phyloP scores from a whole-genome alignment of 1,140 invertebrate species.

The Euura lappo region DNA sequence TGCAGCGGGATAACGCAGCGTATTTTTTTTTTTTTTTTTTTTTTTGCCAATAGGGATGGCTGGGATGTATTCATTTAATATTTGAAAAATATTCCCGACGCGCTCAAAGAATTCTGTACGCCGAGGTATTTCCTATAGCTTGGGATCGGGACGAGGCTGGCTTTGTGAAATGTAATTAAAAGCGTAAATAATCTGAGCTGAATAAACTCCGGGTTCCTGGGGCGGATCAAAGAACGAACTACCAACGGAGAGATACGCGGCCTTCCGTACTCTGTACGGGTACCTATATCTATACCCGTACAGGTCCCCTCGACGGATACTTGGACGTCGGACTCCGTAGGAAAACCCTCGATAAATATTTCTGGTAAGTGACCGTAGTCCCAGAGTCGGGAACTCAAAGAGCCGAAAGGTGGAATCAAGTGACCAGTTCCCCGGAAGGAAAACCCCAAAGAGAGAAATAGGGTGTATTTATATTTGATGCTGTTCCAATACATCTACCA shows the following conservation, averaged over 20 bases:
- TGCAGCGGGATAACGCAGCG: too few relatives aligned
- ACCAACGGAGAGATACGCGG: not conserved
- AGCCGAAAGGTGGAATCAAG: slow-evolving; percentile 30
- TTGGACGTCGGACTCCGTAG: too few relatives aligned
- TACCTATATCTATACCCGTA: slow-evolving; percentile 24
- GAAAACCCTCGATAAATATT: slow-evolving; percentile 59
- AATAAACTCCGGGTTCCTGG: slow-evolving; percentile 43
- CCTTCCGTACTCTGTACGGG: slow-evolving; percentile 12
- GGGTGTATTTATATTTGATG: not conserved
- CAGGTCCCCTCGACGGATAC: slow-evolving; percentile 28
- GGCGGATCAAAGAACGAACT: slow-evolving; percentile 54
- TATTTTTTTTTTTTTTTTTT: too few relatives aligned
- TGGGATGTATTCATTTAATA: slow-evolving; percentile 21
- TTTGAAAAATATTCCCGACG: not conserved
- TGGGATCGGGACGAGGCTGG: not conserved
- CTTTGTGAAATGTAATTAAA: slow-evolving; percentile 56
- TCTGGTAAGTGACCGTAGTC: slow-evolving; percentile 56
- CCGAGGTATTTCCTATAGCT: not conserved
- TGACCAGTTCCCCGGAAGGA: not conserved
- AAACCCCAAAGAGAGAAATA: not conserved
- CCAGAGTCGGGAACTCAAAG: slow-evolving; percentile 49
- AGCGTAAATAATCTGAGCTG: slow-evolving; percentile 55
- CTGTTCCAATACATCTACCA: too few relatives aligned
- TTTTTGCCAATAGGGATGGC: not conserved
- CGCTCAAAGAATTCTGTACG: slow-evolving; percentile 10